Percentiles rank a stretch among this genome's conserved stretches.
Conservation (phyloP, 2,113 vertebrate genomes). For the Muscicapa adusta region DNA sequence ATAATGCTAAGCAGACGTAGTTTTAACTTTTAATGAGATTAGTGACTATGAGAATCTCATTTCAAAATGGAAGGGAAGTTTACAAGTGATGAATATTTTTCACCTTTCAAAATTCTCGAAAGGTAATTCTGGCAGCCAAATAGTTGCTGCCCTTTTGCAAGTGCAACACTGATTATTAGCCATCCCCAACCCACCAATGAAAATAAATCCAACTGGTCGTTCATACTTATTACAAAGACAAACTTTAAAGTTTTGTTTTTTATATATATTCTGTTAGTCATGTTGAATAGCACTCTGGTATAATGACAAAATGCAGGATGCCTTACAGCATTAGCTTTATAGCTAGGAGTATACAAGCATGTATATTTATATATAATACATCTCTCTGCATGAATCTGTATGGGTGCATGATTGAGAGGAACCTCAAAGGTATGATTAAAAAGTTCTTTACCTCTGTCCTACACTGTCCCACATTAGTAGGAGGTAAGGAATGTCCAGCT, state of each 20-base stretch:
- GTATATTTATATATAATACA: neutral
- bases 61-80: neutral
- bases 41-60: constrained; percentile 10
- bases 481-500: neutral
- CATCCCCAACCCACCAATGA: neutral
- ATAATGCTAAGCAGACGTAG: constrained; percentile 39
- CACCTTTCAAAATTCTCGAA: neutral
- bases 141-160: neutral
- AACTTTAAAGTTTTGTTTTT: neutral
- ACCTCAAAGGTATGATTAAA: neutral
- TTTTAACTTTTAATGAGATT: constrained; percentile 59
- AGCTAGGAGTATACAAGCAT: neutral
- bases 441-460: neutral
- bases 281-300: neutral
- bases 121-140: neutral
- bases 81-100: constrained; percentile 2
- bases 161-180: neutral
- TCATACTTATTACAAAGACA: neutral
- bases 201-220: neutral
- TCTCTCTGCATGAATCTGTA: neutral
- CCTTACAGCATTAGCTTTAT: neutral
- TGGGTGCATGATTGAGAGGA: neutral
- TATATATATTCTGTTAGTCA: neutral
- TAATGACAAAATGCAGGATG: neutral
- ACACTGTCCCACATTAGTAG: neutral